Base-by-base conservation (phyloP, 2,797 vertebrate genomes). In the Erpetoichthys calabaricus region DNA sequence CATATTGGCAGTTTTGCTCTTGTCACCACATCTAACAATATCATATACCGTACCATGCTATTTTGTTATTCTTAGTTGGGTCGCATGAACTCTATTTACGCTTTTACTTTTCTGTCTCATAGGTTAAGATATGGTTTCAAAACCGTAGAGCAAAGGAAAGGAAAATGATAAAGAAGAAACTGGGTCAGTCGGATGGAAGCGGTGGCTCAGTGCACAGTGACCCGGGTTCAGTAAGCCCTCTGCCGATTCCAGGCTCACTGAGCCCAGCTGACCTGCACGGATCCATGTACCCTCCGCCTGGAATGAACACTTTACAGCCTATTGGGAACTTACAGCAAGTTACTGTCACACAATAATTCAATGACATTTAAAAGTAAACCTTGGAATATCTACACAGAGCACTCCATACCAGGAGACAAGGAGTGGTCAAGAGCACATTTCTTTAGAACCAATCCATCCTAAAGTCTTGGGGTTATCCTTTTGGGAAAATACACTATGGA, bases 71-170 rank as follows among this genome's bases (percentile, higher is more conserved):
- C 25, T 25, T 25, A 25, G 25, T 25, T 25, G 25, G 25, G 25
- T 25, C 25, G 25, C 25, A 25, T 25, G 25, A 25, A 25, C 25
- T 25, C 25, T 25, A 25, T 1, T 25, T 25, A 5, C 25, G 44
- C 42, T 41, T 53, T 60, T 9, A 64, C 58, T 63, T 56, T 55
- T 66, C 6, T 55, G 49, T 60, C 3, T 63, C 57, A 44, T 75
- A 96, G 94, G 92, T 95, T 56, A 95, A 97, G 78, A 97, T 96
- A 60, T 97, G 92, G 94, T 96, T 97, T 73, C 92, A 97, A 78
- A 94, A 96, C 68, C 90, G 90, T 63, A 79, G 92, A 64, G 92
- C 92, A 2, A 97, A 94, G 67, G 94, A 96, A 65, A 83, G 92
- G 64, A 97, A 96, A 65, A 71, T 96, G 68, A 89, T 94, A 58